Evolutionary conservation across 1,140 invertebrate species (phyloP).

Genomic region (Drosophila dunni): DNA sequence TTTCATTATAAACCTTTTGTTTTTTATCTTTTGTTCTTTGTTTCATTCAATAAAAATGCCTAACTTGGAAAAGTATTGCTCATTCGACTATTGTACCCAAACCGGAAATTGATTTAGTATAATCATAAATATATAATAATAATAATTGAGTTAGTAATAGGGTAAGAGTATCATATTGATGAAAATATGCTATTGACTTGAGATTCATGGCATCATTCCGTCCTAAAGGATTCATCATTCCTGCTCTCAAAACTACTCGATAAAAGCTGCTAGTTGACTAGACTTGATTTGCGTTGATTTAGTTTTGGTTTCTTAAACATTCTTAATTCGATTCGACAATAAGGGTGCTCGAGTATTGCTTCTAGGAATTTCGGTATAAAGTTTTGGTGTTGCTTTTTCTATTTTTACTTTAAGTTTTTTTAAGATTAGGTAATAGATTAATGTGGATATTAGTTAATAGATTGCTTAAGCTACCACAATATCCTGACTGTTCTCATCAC

Average conservation of each 20-base stretch:
- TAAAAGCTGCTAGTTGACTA: conserved; percentile 71
- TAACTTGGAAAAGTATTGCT: conserved; percentile 60
- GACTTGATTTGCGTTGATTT: conserved; percentile 39
- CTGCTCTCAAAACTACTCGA: conserved; percentile 42
- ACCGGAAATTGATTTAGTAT: conserved; percentile 47
- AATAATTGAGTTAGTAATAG: conserved; percentile 20
- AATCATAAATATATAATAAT: conserved; percentile 42
- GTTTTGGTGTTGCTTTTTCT: conserved; percentile 18
- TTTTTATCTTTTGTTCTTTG: conserved; percentile 46
- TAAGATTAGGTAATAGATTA: conserved; percentile 17
- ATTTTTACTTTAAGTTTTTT: conserved; percentile 11
- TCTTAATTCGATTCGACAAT: conserved; percentile 56
- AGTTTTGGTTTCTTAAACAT: conserved; percentile 26
- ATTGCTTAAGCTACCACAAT: conserved; percentile 79
- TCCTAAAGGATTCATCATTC: conserved; percentile 29
- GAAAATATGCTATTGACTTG: conserved; percentile 72
- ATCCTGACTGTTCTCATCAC: conserved; percentile 84
- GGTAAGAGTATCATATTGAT: conserved; percentile 26
- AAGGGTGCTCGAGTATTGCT: conserved; percentile 81
- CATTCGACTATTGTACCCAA: conserved; percentile 48
- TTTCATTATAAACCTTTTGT: conserved; percentile 77
- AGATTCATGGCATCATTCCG: conserved; percentile 53
- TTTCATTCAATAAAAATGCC: conserved; percentile 68
- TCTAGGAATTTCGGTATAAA: conserved; percentile 74
- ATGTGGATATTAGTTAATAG: conserved; percentile 21